Evolutionary conservation across 1,140 invertebrate species (phyloP), one percentile per base, ranked within the genome.

Genomic region (Magallana gigas): DNA sequence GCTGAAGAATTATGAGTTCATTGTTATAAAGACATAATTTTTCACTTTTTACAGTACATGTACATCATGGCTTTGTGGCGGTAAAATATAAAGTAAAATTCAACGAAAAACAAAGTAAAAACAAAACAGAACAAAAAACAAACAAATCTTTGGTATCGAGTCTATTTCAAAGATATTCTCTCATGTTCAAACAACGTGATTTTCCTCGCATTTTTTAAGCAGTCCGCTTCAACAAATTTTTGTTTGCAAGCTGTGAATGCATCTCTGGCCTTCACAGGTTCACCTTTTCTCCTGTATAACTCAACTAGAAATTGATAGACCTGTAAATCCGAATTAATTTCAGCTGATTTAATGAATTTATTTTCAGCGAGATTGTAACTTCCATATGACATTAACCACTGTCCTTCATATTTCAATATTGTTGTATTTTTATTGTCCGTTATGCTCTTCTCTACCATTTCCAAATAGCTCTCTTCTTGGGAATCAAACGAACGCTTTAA

Each of bases 381-480:
- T 16, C 89, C 89, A 62, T 91, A 90, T 16, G 88, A 84, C 23
- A 88, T 62, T 4, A 94, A 85, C 90, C 91, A 91, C 62, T 90
- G 85, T 1, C 89, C 93, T 90, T 94, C 93, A 62, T 93, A 91
- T 48, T 91, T 87, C 48, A 93, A 86, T 56, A 93, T 86, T 29
- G 91, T 92, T 23, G 91, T 88, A 85, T 93, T 93, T 36, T 82
- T 81, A 16, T 89, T 90, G n/a, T 91, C 76, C 6, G 90, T 71
- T 7, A 93, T 89, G 11, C 59, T 87, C 14, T 83, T 81, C 9
- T 86, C 88, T 36, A 89, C 36, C 14, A 83, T 29, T 14, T 36
- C 8, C 58, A 94, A 59, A 18, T 87, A 57, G 18, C 64, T 18
- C 83, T 92, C 90, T 12, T 86, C 83, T 60, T 87, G 18, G 36